A percentile compares a stretch with the other conserved stretches of the same genome.
Evolutionary conservation across 2,888 invertebrate species (phyloP).

Genomic region (Hedychridium roseum): DNA sequence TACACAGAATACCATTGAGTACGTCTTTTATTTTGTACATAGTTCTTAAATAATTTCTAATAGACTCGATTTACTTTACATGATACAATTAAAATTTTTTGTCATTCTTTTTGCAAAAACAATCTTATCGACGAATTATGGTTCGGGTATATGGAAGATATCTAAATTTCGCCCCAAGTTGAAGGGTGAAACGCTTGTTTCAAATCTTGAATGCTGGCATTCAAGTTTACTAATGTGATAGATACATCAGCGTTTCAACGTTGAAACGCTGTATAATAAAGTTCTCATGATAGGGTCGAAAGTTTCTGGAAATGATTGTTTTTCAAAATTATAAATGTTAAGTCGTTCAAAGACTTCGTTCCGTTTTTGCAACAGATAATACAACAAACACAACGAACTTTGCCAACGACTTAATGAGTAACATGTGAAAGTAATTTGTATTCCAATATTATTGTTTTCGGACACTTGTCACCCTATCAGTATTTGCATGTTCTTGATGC

Average conservation of each 20-base stretch:
- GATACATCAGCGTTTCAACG: background rate
- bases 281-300: no score
- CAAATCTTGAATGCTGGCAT: slow-evolving; percentile 34
- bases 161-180: background rate
- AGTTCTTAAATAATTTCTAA: background rate
- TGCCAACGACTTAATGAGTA: background rate
- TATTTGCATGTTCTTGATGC: no score
- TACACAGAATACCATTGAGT: background rate
- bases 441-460: no score
- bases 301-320: no score
- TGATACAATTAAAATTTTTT: background rate
- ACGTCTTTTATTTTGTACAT: background rate
- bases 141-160: slow-evolving; percentile 4
- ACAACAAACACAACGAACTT: no score
- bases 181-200: background rate
- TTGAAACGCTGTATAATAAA: no score
- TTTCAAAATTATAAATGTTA: no score
- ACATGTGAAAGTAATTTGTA: background rate
- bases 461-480: no score
- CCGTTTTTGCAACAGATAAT: no score
- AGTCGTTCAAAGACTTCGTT: no score
- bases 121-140: no score
- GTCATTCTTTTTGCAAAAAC: background rate
- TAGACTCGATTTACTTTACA: background rate
- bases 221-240: slow-evolving; percentile 8